These are phyloP conservation scores for Seira musarum DNA, from an alignment of 2,888 invertebrate species.

Conservation along the genomic window DNA sequence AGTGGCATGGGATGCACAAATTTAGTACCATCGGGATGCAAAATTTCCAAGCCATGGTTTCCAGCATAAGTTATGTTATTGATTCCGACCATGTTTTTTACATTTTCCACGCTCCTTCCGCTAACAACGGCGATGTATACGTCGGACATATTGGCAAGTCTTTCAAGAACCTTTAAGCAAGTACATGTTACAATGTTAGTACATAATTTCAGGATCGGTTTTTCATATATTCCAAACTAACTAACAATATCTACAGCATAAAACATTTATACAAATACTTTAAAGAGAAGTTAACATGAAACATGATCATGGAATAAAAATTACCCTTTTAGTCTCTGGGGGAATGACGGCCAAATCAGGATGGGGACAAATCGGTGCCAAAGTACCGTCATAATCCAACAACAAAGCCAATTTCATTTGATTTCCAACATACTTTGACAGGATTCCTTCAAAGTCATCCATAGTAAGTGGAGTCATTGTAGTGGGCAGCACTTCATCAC, in stretches of 20 bases:
- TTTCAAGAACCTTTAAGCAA: conserved; percentile 80
- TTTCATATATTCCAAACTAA: not conserved
- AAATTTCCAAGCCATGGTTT: conserved; percentile 81
- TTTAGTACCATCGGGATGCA: conserved; percentile 91
- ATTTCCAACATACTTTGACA: conserved; percentile 88
- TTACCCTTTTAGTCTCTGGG: conserved; percentile 81
- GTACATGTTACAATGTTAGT: no score
- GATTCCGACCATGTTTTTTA: conserved; percentile 92
- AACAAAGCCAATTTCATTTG: conserved; percentile 87
- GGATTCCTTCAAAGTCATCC: conserved; percentile 91
- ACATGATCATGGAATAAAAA: not conserved
- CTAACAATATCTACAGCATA: not conserved
- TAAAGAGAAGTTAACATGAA: conserved; percentile 3
- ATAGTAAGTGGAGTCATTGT: conserved; percentile 92
- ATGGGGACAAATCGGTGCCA: conserved; percentile 91
- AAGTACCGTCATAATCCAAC: conserved; percentile 90
- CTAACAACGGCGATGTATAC: conserved; percentile 91
- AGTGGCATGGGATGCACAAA: conserved; percentile 93
- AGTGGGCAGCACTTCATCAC: conserved; percentile 86
- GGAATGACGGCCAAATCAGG: conserved; percentile 91
- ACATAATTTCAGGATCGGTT: not conserved
- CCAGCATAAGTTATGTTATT: conserved; percentile 93
- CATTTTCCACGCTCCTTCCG: conserved; percentile 89
- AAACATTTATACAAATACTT: not conserved
- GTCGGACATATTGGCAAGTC: conserved; percentile 87